Base-by-base conservation (phyloP, 2,888 invertebrate genomes). In the Lomographa bimaculata region DNA sequence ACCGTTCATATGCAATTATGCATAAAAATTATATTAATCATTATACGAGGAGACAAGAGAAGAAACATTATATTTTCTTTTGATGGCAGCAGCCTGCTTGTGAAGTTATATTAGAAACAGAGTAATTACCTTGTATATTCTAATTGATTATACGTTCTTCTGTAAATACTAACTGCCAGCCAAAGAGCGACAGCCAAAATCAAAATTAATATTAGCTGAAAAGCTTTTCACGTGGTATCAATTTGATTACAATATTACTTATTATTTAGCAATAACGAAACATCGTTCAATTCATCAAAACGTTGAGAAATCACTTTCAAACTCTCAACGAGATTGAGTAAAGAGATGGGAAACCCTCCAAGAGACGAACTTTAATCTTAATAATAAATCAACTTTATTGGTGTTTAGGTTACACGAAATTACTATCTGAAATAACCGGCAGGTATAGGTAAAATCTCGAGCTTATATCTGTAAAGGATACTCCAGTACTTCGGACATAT, bases 291-390 rank as follows among this genome's bases (percentile, higher is more conserved):
- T 34, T 33, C 51, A 42, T 35, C 30, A 39, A 32, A 41, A 39
- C 29, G 28, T 40, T 29, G 35, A 46, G 42, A 33, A 54, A 27
- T 14, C 21, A 26, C 12, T 57, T 50, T 35, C 19, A 38, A 50
- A 52, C 25, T 20, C 23, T 10, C 32, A n/a, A n/a, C 30, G 27
- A 4, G 18, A 42, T 39, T 19, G 33, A 43, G 45, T 30, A 47
- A 41, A 51, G 39, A 1, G 19, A 9, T 18, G 35, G 23, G 36
- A 26, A 34, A 26, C 48, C 37, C 42, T 23, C n/a, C 20, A 23
- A 14, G 8, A 18, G 26, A 30, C 16, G 12, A 30, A 30, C 30
- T 17, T 20, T n/a, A n/a, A n/a, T n/a, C n/a, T n/a, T n/a, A n/a
- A n/a, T n/a, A n/a, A n/a, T 39, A 32, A 30, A 32, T 38, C 25